A percentile compares a stretch with the other conserved stretches of the same genome.
Evolutionary conservation across 2,797 vertebrate species (phyloP).

Genomic region (Peromyscus attwateri): DNA sequence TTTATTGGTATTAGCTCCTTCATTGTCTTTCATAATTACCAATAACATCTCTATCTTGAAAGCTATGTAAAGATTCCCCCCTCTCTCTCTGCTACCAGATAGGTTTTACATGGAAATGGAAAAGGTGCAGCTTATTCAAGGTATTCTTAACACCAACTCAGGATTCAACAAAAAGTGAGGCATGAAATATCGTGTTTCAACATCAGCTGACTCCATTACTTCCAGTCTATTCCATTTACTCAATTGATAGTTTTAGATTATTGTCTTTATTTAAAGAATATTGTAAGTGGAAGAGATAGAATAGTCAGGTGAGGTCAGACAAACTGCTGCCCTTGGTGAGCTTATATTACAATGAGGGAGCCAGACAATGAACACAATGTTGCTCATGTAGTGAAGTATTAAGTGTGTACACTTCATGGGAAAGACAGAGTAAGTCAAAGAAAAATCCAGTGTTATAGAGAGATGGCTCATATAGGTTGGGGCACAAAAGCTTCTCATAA

Average conservation of each 20-base stretch:
- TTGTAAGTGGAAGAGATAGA: neutral
- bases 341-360: neutral
- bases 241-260: neutral
- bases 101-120: neutral
- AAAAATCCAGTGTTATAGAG: neutral
- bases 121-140: neutral
- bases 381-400: neutral
- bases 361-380: neutral
- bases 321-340: neutral
- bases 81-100: neutral
- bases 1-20: neutral
- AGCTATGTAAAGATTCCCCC: neutral
- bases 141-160: neutral
- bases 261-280: neutral
- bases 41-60: neutral
- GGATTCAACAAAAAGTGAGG: neutral
- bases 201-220: neutral
- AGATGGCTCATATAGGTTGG: neutral
- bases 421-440: neutral
- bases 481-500: neutral
- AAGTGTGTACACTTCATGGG: neutral
- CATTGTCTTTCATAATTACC: neutral
- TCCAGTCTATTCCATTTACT: neutral
- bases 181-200: neutral
- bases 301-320: neutral